Percentiles rank a stretch among this genome's conserved stretches.
phyloP scores from a whole-genome alignment of 2,797 vertebrate genomes.

The Hozukius guyotensis region DNA sequence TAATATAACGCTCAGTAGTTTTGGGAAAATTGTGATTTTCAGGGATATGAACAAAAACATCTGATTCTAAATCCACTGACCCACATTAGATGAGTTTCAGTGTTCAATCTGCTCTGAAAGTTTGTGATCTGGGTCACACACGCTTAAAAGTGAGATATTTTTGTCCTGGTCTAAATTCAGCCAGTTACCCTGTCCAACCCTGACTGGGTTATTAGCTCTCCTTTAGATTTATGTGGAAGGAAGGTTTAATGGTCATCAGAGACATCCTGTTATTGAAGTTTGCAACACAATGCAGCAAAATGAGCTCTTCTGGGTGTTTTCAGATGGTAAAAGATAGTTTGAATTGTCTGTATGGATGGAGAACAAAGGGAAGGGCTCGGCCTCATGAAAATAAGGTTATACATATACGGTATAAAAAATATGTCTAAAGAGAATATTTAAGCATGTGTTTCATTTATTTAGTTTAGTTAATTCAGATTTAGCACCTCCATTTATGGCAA shows the following conservation, averaged over 20 bases:
- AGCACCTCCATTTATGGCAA: not conserved
- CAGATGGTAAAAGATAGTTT: not conserved
- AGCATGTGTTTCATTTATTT: not conserved
- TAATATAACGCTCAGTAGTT: not conserved
- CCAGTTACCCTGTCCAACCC: not conserved
- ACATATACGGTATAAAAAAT: not conserved
- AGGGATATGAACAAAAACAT: not conserved
- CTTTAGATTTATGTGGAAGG: not conserved
- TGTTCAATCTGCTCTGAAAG: constrained; percentile 21
- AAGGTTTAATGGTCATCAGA: not conserved
- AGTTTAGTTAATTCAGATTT: not conserved
- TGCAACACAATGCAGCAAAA: not conserved
- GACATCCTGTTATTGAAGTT: not conserved
- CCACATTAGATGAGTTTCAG: constrained; percentile 13
- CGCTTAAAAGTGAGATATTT: constrained; percentile 26
- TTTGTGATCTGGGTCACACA: constrained; percentile 18
- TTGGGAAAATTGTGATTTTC: not conserved
- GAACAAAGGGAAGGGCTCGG: not conserved
- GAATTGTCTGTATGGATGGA: not conserved
- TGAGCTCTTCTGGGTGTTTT: not conserved
- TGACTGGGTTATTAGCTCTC: not conserved
- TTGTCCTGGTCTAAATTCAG: constrained; percentile 9
- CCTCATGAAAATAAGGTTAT: not conserved
- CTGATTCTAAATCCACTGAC: constrained; percentile 2
- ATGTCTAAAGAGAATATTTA: not conserved